Base-by-base conservation (phyloP, 2,888 invertebrate species). In the Lithophane semibrunnea region DNA sequence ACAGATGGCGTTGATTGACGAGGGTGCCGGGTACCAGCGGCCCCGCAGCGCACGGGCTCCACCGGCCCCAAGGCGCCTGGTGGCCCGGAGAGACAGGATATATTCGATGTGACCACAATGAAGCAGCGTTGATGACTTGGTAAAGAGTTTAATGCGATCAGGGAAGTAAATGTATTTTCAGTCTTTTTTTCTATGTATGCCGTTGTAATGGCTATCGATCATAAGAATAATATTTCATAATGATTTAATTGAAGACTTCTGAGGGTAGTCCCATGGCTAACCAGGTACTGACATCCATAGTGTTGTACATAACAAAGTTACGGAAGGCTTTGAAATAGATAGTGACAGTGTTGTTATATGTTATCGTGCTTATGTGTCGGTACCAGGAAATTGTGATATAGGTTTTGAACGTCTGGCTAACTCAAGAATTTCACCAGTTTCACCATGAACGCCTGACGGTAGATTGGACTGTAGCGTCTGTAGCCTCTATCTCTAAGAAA, bases 1-100 rank as follows among this genome's bases (percentile, higher is more conserved):
- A 87, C 79, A 84, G 88, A 86, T 86, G 88, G 88, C 89, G 86
- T 71, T 82, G 89, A 88, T 87, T 88, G 89, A 89, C 88, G 82
- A 86, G 88, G 89, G 89, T 87, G 73, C 72, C 58, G 78, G 75
- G 24, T 49, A 75, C 42, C 44, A 24, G 29, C 24, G 64, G 71
- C 65, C 77, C 67, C 80, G 16, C 18, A 24, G 52, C 68, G 63
- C n/a, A 18, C n/a, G n/a, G 13, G 71, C 3, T 9, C 24, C 21
- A 29, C 64, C 21, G n/a, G 70, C 37, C 24, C 47, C 21, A 44
- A n/a, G 24, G 37, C 7, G 58, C 52, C 10, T 1, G 12, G 18
- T 37, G 37, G n/a, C 47, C 75, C 49, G 0, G 29, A 63, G 66
- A 56, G 49, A 77, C 61, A 24, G 65, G 44, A 29, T 13, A 37